phyloP scores from a whole-genome alignment of 2,113 vertebrate species.

The Phyllostomus hastatus region DNA sequence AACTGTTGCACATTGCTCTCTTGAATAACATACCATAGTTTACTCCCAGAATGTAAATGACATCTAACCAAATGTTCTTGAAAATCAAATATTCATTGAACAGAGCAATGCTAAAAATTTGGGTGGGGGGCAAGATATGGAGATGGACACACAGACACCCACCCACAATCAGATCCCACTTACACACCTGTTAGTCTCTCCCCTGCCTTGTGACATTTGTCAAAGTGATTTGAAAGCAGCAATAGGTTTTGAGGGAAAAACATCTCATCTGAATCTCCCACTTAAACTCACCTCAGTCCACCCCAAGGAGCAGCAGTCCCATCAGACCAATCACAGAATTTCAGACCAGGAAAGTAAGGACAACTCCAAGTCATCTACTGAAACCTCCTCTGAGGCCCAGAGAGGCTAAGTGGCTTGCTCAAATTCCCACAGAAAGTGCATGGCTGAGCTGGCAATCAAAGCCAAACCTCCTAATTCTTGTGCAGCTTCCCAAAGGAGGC shows the following conservation, averaged over 20 bases:
- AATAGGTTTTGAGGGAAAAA: background rate
- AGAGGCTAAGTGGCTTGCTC: background rate
- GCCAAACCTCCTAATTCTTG: background rate
- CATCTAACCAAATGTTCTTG: conserved; percentile 14
- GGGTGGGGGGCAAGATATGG: background rate
- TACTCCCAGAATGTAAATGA: background rate
- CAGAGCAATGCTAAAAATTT: background rate
- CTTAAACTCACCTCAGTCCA: background rate
- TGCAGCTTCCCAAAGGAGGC: conserved; percentile 10
- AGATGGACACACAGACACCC: background rate
- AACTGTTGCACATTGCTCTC: background rate
- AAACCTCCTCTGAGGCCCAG: background rate
- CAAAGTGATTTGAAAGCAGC: background rate
- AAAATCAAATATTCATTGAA: conserved; percentile 48
- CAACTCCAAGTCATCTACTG: background rate
- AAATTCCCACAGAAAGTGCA: background rate
- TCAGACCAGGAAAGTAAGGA: background rate
- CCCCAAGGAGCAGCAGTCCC: background rate
- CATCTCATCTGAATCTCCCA: background rate
- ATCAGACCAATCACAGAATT: background rate
- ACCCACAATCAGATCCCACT: conserved; percentile 24
- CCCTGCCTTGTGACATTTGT: background rate
- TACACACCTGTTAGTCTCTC: background rate
- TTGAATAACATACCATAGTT: conserved; percentile 12
- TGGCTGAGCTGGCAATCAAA: background rate